Evolutionary conservation across 2,797 vertebrate species (phyloP).

Genomic region (Loris lydekkerianus): DNA sequence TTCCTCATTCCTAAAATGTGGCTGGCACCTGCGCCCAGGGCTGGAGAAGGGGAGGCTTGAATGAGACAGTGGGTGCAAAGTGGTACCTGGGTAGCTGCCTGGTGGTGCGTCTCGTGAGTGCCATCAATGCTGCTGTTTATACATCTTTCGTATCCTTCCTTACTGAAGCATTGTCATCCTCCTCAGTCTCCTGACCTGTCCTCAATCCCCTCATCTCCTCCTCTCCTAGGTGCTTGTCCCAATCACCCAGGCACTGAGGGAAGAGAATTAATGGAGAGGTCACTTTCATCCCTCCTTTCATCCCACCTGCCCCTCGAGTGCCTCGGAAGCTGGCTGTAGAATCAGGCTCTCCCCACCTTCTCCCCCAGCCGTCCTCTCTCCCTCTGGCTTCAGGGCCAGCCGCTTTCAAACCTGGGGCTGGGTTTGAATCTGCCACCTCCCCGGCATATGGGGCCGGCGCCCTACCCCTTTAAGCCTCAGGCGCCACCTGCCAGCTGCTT

Average conservation of each 20-base stretch:
- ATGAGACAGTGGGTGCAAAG: accelerated
- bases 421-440: too few relatives aligned
- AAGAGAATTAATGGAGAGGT: not conserved
- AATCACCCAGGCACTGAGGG: not conserved
- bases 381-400: not conserved
- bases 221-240: not conserved
- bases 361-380: not conserved
- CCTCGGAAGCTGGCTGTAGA: not conserved
- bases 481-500: too few relatives aligned
- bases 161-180: accelerated
- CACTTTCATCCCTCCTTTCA: accelerated
- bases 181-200: not conserved
- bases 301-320: not conserved
- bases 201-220: not conserved
- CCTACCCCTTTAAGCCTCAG: too few relatives aligned
- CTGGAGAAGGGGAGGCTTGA: not conserved
- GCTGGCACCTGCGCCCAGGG: accelerated
- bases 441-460: too few relatives aligned
- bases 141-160: too few relatives aligned
- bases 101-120: not conserved
- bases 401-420: too few relatives aligned
- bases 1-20: not conserved
- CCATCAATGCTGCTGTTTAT: too few relatives aligned
- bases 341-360: not conserved
- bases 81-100: accelerated